These are phyloP conservation scores for Furcifer pardalis DNA, from an alignment of 2,797 vertebrate genomes.

Conservation along the genomic window DNA sequence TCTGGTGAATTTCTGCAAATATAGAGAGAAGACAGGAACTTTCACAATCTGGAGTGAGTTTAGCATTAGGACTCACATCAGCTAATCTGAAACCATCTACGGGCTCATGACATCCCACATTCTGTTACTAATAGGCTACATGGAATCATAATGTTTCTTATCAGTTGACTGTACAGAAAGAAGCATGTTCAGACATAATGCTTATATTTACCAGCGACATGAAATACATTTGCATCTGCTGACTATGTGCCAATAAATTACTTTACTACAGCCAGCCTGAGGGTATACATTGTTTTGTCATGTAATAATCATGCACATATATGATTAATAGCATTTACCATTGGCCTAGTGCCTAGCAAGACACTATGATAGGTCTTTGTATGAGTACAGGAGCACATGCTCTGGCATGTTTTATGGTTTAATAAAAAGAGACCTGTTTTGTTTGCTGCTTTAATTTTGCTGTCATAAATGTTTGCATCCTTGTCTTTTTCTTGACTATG, in stretches of 20 bases:
- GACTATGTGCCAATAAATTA: slow-evolving; percentile 45
- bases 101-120: slow-evolving; percentile 20
- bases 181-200: slow-evolving; percentile 44
- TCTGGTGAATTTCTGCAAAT: not conserved
- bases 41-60: not conserved
- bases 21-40: not conserved
- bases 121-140: not conserved
- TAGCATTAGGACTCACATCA: not conserved
- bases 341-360: slow-evolving; percentile 63
- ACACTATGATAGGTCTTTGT: slow-evolving; percentile 54
- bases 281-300: slow-evolving; percentile 52
- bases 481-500: slow-evolving; percentile 36
- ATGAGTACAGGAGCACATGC: slow-evolving; percentile 17
- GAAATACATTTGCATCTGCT: slow-evolving; percentile 32
- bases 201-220: slow-evolving; percentile 35
- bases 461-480: slow-evolving; percentile 31
- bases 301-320: slow-evolving; percentile 58
- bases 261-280: slow-evolving; percentile 58
- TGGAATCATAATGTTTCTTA: not conserved
- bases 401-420: slow-evolving; percentile 38
- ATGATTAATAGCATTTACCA: slow-evolving; percentile 50
- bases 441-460: slow-evolving; percentile 39
- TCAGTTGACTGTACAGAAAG: slow-evolving; percentile 18
- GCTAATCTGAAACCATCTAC: slow-evolving; percentile 35
- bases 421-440: slow-evolving; percentile 15